Percentiles rank a stretch among this genome's conserved stretches.
These are phyloP conservation scores for Cichlasoma orientale DNA, from an alignment of 2,797 vertebrate species.

Conservation along the genomic window DNA sequence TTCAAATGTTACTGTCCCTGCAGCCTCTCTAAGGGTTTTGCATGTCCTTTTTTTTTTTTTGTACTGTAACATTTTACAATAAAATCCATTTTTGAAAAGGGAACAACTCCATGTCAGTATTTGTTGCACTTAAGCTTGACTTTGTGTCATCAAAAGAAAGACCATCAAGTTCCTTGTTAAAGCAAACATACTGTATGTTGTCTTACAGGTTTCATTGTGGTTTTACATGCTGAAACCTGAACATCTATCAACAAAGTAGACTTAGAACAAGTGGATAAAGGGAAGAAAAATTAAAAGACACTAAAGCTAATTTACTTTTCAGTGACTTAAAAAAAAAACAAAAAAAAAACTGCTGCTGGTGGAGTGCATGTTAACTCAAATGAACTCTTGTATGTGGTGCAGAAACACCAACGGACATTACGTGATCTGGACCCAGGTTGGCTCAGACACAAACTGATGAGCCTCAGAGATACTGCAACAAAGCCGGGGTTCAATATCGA, in stretches of 20 bases:
- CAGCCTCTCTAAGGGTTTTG: background rate
- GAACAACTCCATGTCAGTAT: background rate
- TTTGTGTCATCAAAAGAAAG: background rate
- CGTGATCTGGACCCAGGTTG: background rate
- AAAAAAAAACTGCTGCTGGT: background rate
- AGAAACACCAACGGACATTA: background rate
- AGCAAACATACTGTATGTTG: background rate
- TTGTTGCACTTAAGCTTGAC: background rate
- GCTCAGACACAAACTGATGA: conserved; percentile 2
- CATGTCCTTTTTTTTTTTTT: background rate
- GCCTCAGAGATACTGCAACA: conserved; percentile 22
- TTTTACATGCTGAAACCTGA: background rate
- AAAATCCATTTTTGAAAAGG: background rate
- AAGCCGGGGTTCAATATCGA: background rate
- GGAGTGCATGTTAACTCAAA: background rate
- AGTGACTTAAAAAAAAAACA: background rate
- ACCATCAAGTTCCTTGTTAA: background rate
- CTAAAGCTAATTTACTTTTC: background rate
- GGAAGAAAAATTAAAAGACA: background rate
- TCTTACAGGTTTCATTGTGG: background rate
- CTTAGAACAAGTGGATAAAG: background rate
- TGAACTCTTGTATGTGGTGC: background rate
- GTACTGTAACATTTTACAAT: background rate
- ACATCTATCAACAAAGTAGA: background rate
- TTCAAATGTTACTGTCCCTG: background rate